Conservation (phyloP, 2,797 vertebrate species). For the Phataginus tricuspis region DNA sequence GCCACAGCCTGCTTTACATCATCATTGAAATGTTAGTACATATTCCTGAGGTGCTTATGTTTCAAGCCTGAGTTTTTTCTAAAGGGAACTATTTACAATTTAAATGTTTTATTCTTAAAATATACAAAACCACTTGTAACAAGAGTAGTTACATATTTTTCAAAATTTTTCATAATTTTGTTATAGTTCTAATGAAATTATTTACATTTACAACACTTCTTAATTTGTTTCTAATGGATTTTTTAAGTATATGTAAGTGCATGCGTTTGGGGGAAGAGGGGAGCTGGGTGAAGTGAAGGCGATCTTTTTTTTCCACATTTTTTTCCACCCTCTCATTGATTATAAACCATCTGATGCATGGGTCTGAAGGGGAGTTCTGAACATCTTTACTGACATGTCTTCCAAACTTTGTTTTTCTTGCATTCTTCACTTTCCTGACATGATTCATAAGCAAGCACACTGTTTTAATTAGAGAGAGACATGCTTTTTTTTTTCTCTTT, state of each 20-base stretch:
- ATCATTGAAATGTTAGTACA: accelerated
- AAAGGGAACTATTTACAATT: not conserved
- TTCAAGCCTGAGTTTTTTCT: not conserved
- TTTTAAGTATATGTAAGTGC: not conserved
- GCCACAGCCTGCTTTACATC: not conserved
- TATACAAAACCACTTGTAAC: not conserved
- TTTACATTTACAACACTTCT: slow-evolving; percentile 12
- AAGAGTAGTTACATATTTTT: not conserved
- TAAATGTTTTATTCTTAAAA: slow-evolving; percentile 22
- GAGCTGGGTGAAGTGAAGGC: not conserved
- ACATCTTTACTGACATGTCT: slow-evolving; percentile 54
- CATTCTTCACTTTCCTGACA: slow-evolving; percentile 59
- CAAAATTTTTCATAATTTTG: slow-evolving; percentile 15
- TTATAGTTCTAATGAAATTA: not conserved
- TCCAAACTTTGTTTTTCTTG: slow-evolving; percentile 66
- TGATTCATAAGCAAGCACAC: slow-evolving; percentile 66
- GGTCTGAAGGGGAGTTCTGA: slow-evolving; percentile 64
- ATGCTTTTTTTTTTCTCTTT: not conserved
- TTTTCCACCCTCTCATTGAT: slow-evolving; percentile 22
- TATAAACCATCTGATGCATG: slow-evolving; percentile 57
- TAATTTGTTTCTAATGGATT: not conserved
- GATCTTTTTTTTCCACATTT: not conserved
- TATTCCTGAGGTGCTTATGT: not conserved
- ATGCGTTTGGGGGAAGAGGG: not conserved
- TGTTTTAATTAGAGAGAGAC: slow-evolving; percentile 63